Evolutionary conservation across 2,113 vertebrate genomes (phyloP).

Genomic region (Podarcis raffonei): DNA sequence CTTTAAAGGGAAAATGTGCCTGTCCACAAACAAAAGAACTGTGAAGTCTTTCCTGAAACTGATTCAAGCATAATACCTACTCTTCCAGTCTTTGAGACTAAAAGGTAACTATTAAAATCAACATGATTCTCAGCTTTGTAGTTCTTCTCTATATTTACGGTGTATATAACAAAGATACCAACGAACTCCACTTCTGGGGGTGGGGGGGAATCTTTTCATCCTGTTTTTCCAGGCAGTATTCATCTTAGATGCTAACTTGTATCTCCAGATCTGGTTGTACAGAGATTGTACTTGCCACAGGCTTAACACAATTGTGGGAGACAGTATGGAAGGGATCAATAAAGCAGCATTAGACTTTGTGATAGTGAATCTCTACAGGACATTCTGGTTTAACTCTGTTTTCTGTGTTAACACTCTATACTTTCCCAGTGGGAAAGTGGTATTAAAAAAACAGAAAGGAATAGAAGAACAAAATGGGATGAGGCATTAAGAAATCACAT

Average conservation of each 20-base stretch:
- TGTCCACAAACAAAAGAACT: conserved; percentile 26
- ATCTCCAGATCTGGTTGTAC: conserved; percentile 77
- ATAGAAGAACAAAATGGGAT: conserved; percentile 21
- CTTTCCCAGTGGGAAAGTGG: conserved; percentile 62
- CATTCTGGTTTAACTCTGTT: conserved; percentile 66
- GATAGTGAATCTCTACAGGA: conserved; percentile 74
- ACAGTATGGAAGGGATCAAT: conserved; percentile 72
- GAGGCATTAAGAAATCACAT: conserved; percentile 38
- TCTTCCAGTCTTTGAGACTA: background rate
- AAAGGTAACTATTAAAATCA: conserved; percentile 40
- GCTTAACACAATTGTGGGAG: conserved; percentile 74
- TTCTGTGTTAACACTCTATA: conserved; percentile 57
- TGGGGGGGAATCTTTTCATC: conserved; percentile 68
- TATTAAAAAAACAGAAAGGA: background rate
- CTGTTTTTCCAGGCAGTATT: conserved; percentile 63
- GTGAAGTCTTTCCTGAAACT: background rate
- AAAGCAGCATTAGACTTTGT: conserved; percentile 75
- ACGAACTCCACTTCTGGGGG: conserved; percentile 50
- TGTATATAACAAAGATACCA: conserved; percentile 68
- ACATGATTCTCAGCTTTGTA: conserved; percentile 21
- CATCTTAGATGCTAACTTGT: conserved; percentile 72
- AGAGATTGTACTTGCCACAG: conserved; percentile 76
- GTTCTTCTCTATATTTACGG: conserved; percentile 64
- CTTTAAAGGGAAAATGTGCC: background rate
- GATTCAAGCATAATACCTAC: conserved; percentile 11